Conservation (phyloP, 2,797 vertebrate species). For the Limosa lapponica region DNA sequence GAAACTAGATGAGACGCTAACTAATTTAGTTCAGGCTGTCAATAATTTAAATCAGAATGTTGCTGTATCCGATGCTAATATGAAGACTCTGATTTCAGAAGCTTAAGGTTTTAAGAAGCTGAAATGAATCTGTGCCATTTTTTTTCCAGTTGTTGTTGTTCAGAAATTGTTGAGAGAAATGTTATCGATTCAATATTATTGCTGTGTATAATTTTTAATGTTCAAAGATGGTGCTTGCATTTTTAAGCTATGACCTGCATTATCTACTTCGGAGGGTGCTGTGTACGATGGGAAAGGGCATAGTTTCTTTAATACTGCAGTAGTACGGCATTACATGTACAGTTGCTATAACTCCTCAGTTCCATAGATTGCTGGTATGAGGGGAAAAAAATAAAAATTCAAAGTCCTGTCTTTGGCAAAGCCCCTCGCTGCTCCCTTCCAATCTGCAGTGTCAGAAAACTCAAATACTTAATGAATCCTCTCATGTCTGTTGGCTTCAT, state of each 20-base stretch:
- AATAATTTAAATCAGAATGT: constrained; percentile 72
- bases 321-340: background rate
- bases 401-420: constrained; percentile 60
- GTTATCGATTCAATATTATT: background rate
- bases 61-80: constrained; percentile 45
- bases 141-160: background rate
- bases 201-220: background rate
- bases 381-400: background rate
- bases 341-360: background rate
- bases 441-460: constrained; percentile 73
- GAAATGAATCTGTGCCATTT: background rate
- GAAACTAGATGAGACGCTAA: constrained; percentile 69
- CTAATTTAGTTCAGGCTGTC: constrained; percentile 73
- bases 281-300: background rate
- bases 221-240: background rate
- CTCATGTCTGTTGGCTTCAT: constrained; percentile 67
- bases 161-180: background rate
- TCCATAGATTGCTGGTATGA: background rate
- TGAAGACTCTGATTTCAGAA: constrained; percentile 38
- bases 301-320: background rate
- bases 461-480: constrained; percentile 58
- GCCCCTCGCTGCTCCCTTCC: constrained; percentile 38
- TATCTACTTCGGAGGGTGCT: background rate
- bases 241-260: background rate
- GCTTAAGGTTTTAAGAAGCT: constrained; percentile 33